Conservation (phyloP, 2,888 invertebrate genomes). For the Azorinus chamasolen region DNA sequence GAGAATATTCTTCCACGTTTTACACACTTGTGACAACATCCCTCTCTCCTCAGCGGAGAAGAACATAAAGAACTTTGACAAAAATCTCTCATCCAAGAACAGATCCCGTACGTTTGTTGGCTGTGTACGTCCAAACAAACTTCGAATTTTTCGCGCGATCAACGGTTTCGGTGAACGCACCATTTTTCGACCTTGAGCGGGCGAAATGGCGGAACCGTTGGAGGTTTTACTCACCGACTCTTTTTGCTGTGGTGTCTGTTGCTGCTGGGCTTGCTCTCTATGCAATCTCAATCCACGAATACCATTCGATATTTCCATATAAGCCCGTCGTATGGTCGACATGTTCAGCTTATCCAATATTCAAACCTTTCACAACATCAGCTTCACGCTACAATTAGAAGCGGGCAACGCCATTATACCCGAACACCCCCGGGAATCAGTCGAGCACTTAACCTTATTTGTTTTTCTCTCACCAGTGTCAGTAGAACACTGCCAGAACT, state of each 20-base stretch:
- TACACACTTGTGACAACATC: slow-evolving; percentile 93
- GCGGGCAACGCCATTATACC: slow-evolving; percentile 3
- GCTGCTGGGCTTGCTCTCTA: slow-evolving; percentile 72
- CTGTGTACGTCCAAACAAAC: slow-evolving; percentile 73
- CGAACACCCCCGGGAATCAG: no score
- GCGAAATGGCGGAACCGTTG: slow-evolving; percentile 48
- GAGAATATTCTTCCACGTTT: slow-evolving; percentile 94
- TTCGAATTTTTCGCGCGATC: slow-evolving; percentile 77
- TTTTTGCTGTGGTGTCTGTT: slow-evolving; percentile 41
- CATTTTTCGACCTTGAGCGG: slow-evolving; percentile 51
- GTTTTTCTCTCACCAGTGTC: no score
- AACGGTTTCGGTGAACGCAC: slow-evolving; percentile 80
- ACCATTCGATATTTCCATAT: slow-evolving; percentile 86
- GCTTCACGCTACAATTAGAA: slow-evolving; percentile 26
- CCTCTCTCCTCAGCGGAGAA: slow-evolving; percentile 91
- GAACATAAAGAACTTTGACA: slow-evolving; percentile 91
- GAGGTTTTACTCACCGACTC: slow-evolving; percentile 44
- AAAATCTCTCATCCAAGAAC: slow-evolving; percentile 94
- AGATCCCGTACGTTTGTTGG: slow-evolving; percentile 85
- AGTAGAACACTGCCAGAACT: no score
- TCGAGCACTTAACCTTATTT: no score
- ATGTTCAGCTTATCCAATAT: slow-evolving; percentile 64
- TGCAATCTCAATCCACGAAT: slow-evolving; percentile 84
- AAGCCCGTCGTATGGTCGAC: slow-evolving; percentile 85
- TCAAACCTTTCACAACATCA: slow-evolving; percentile 3